Base-by-base conservation (phyloP, 2,113 vertebrate genomes). In the Spermophilus dauricus region DNA sequence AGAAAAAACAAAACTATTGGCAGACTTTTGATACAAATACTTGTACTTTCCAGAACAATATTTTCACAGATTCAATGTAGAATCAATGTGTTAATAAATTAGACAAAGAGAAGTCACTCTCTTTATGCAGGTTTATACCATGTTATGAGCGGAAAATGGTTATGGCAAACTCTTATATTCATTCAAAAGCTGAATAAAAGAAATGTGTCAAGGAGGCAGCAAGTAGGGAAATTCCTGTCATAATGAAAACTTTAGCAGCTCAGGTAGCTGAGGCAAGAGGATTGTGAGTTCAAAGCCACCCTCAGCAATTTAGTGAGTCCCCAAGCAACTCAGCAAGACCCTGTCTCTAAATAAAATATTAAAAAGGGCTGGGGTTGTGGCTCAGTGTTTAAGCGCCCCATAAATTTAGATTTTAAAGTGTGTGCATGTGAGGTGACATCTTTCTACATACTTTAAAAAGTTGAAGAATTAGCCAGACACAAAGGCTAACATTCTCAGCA, bases 181-280 rank as follows among this genome's bases (percentile, higher is more conserved):
- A 76, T 91, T 73, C 82, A 93, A 93, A 96, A 63, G 89, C 86
- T 67, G 69, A n/a, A 20, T 53, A 2, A 82, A 97, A 96, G 92
- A 87, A 88, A 89, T 72, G n/a, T 42, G 72, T 48, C 34, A 83
- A 86, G 76, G 51, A 88, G 85, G 86, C 24, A 72, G 48, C 17
- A 22, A 70, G 30, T 2, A 61, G 80, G 69, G 53, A 89, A 94
- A 81, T 48, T n/a, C 69, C 89, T 32, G 63, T 85, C 63, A 69
- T 53, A 67, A 5, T n/a, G 22, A 91, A 78, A 95, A 91, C 61
- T 63, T 63, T 10, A 28, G 56, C 20, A 24, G 56, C 20, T 58
- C 26, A 11, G 9, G 61, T 28, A 24, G 61, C 24, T 28, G 56
- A 63, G 61, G 61, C 61, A 63, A 26, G 61, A 63, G 61, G 61